Conservation (phyloP, 2,888 invertebrate species). For the Nephrotoma appendiculata region DNA sequence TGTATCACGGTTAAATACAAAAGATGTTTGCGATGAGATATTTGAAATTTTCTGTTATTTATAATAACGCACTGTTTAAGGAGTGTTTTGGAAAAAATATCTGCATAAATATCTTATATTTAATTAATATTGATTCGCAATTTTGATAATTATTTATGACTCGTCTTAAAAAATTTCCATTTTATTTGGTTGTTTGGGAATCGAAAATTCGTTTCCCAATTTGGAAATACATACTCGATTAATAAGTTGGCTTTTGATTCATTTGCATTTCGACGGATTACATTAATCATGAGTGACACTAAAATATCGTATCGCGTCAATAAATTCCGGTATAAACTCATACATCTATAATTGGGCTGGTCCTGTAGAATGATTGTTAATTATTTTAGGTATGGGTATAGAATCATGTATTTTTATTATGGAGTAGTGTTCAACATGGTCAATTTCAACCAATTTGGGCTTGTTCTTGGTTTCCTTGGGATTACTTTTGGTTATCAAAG, state of each 20-base stretch:
- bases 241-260: not conserved
- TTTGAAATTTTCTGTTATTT: not conserved
- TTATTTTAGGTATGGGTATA: too few relatives aligned
- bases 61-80: not conserved
- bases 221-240: not conserved
- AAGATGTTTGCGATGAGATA: not conserved
- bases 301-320: too few relatives aligned
- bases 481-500: too few relatives aligned
- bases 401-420: too few relatives aligned
- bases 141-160: not conserved
- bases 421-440: too few relatives aligned
- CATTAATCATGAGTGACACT: too few relatives aligned
- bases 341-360: too few relatives aligned
- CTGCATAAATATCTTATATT: not conserved
- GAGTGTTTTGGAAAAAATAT: not conserved
- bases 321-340: too few relatives aligned
- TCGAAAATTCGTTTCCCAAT: not conserved
- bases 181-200: not conserved
- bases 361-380: too few relatives aligned
- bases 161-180: not conserved
- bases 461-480: too few relatives aligned
- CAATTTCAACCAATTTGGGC: too few relatives aligned
- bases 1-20: not conserved
- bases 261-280: too few relatives aligned
- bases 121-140: not conserved